Evolutionary conservation across 2,797 vertebrate genomes (phyloP), one percentile per base, ranked within the genome.

Genomic region (Diglossa cyanea): DNA sequence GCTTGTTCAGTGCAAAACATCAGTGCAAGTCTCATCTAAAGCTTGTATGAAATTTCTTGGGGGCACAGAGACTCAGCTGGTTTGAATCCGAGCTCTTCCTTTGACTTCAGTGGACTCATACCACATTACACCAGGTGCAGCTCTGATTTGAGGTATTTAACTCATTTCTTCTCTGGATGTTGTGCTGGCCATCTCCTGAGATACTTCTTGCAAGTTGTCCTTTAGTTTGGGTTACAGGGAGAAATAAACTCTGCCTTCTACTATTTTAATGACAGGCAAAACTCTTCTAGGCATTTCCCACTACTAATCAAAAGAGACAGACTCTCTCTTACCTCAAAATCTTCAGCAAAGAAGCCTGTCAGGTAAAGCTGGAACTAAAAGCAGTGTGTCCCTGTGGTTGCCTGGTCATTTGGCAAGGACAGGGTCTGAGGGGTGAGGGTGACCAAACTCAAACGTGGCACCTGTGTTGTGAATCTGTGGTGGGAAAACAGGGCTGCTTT

Each of bases 371-470:
- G n/a, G 28, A 16, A 11, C 12, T 18, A 5, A 50, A 86, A 39
- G 33, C 11, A 50, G 9, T 17, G 15, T 18, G 30, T 37, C 42
- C 4, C 9, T 30, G 35, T 40, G 14, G 23, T 33, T 39, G 11
- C 23, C 25, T 2, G 2, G 14, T 24, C 20, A 10, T 47, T 82
- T 70, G 73, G 21, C 13, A 21, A n/a, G 16, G 40, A 12, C 23
- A 40, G 18, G 12, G n/a, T 30, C 10, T 28, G 24, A 74, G 30
- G 16, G 8, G 28, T 2, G 58, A 28, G 31, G 14, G 15, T 76
- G 37, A 13, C 45, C 57, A 50, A 28, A 48, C 7, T 70, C 48
- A 67, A 57, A 30, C 0, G 0, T 23, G 24, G 12, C 7, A 13
- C 13, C 48, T 37, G 4, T 10, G 4, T 30, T 87, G 12, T 31